Percentiles rank a stretch among this genome's conserved stretches.
These are phyloP conservation scores for Dynastes grantii DNA, from an alignment of 2,888 invertebrate species.

Conservation along the genomic window DNA sequence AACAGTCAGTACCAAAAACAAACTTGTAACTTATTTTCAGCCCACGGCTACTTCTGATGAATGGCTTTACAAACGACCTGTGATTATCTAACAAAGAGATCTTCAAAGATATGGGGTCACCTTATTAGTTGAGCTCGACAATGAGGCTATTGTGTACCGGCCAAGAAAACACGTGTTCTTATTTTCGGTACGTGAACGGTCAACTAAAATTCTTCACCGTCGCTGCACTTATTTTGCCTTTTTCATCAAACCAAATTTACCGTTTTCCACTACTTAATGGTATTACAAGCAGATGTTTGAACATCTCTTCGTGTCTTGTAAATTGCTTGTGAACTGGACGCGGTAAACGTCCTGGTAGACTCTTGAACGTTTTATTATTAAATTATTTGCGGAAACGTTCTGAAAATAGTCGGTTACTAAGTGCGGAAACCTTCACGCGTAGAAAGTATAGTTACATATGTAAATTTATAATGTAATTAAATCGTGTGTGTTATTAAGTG, in stretches of 20 bases:
- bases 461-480: conserved; percentile 1
- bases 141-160: conserved; percentile 11
- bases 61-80: neutral
- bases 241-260: neutral
- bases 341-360: neutral
- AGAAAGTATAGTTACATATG: neutral
- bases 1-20: no score
- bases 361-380: neutral
- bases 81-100: conserved; percentile 15
- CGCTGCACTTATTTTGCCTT: neutral
- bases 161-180: conserved; percentile 16
- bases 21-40: neutral
- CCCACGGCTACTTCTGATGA: neutral
- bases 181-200: conserved; percentile 18
- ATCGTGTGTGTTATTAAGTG: neutral
- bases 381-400: conserved; percentile 1
- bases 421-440: conserved; percentile 2
- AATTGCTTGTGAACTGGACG: neutral
- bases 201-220: conserved; percentile 9
- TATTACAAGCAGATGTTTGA: neutral
- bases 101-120: neutral
- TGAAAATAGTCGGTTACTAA: neutral
- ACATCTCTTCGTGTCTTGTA: neutral
- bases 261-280: neutral
- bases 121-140: conserved; percentile 16